Evolutionary conservation across 1,140 invertebrate genomes (phyloP), one percentile per base, ranked within the genome.

Genomic region (Trachymyrmex septentrionalis): DNA sequence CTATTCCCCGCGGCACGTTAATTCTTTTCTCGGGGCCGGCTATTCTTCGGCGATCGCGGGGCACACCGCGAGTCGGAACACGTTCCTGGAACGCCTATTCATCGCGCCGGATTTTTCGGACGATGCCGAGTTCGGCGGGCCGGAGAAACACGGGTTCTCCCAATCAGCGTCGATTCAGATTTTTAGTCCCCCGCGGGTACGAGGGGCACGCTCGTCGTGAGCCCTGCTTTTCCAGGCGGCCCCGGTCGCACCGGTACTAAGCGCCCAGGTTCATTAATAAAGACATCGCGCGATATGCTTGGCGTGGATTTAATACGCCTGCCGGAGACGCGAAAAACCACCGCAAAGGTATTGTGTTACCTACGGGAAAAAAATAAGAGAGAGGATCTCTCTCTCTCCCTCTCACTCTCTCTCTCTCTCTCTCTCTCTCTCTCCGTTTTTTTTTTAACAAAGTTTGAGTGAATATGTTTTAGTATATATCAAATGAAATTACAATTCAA

Each of bases 131-230:
- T 44, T 64, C 59, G 24, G 87, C 89, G 91, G 91, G 92, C 38
- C 85, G 48, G 93, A 66, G 77, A 89, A 85, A 88, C 64, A 9
- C 90, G 89, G 91, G 88, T 90, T 86, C 90, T 86, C 48, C 90
- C 93, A 93, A 94, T 93, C 92, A 93, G 85, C 87, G 77, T 78
- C 91, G 88, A 93, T 94, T 93, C 92, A 93, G 91, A 92, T 92
- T 93, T 93, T 85, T 89, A 91, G 88, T 72, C 38, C 38, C 77
- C 55, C 77, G 67, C 61, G 48, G 34, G 77, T 59, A 34, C 55
- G 85, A 44, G 72, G 66, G 71, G 64, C 64, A 66, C 63, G 64
- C 64, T 38, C 63, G 7, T 27, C 7, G 38, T 24, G 75, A 53
- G 30, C 64, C 63, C 63, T 76, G 85, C 86, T 92, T 92, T 92